Percentiles rank a stretch among this genome's conserved stretches.
These are phyloP conservation scores for Leptinotarsa juncta DNA, from an alignment of 2,888 invertebrate species.

Conservation along the genomic window DNA sequence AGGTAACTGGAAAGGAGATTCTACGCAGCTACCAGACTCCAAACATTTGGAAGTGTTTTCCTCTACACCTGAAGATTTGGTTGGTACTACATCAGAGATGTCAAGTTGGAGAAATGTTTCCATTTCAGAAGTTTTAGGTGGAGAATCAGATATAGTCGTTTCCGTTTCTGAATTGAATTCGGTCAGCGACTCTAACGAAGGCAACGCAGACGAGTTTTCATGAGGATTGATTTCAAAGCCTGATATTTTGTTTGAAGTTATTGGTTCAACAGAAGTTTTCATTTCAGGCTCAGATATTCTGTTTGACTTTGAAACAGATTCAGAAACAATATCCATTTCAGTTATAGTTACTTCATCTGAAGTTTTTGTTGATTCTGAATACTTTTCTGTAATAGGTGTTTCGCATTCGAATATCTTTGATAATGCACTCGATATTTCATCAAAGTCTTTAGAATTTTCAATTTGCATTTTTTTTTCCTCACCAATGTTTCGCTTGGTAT, in stretches of 20 bases:
- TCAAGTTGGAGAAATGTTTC: background rate
- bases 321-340: background rate
- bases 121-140: background rate
- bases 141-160: background rate
- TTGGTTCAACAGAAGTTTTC: too few species aligned
- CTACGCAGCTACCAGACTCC: too few species aligned
- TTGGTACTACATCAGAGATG: background rate
- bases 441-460: background rate
- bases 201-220: too few species aligned
- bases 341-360: background rate
- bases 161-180: background rate
- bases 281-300: background rate
- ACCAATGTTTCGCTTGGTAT: background rate
- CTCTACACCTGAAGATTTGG: too few species aligned
- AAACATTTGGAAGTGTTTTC: too few species aligned
- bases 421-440: background rate
- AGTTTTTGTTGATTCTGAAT: background rate
- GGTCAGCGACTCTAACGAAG: background rate
- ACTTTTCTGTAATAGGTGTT: background rate
- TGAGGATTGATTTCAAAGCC: too few species aligned
- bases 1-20: too few species aligned
- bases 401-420: background rate
- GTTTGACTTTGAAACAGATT: background rate
- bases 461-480: background rate
- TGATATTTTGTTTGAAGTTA: too few species aligned